Evolutionary conservation across 2,797 vertebrate genomes (phyloP).

Genomic region (Hoplostethus atlanticus): DNA sequence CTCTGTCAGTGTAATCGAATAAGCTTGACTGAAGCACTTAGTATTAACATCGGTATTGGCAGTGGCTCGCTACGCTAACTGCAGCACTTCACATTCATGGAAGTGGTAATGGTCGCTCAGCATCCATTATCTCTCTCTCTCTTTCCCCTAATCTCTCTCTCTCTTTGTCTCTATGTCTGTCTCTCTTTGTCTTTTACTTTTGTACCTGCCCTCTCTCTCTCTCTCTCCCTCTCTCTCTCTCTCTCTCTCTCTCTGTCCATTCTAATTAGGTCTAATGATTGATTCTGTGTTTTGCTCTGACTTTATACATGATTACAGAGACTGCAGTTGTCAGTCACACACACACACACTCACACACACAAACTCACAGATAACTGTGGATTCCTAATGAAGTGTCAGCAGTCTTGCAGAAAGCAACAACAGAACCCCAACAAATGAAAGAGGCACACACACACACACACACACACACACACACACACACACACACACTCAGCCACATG

Average conservation of each 20-base stretch:
- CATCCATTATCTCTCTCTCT: slow-evolving; percentile 43
- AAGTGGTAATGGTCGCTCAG: slow-evolving; percentile 55
- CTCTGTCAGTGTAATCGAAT: slow-evolving; percentile 65
- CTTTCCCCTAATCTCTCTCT: background rate
- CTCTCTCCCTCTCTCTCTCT: background rate
- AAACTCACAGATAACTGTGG: slow-evolving; percentile 2
- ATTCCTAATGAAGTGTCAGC: slow-evolving; percentile 71
- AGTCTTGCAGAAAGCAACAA: slow-evolving; percentile 54
- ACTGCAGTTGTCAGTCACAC: slow-evolving; percentile 35
- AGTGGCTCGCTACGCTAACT: slow-evolving; percentile 57
- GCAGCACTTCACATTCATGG: slow-evolving; percentile 65
- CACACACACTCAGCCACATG: slow-evolving; percentile 37
- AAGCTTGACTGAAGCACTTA: slow-evolving; percentile 71
- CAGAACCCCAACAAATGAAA: slow-evolving; percentile 57
- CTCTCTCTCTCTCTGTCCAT: slow-evolving; percentile 32
- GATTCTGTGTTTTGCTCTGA: slow-evolving; percentile 32
- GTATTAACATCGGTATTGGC: slow-evolving; percentile 65
- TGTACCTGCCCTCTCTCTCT: slow-evolving; percentile 17
- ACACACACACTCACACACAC: slow-evolving; percentile 9
- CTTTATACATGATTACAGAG: slow-evolving; percentile 57
- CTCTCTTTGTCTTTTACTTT: slow-evolving; percentile 17
- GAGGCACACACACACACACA: slow-evolving; percentile 23
- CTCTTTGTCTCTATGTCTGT: background rate
- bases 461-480: slow-evolving; percentile 23
- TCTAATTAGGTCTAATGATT: slow-evolving; percentile 54